Conservation (phyloP, 2,797 vertebrate species). For the Semotilus atromaculatus region DNA sequence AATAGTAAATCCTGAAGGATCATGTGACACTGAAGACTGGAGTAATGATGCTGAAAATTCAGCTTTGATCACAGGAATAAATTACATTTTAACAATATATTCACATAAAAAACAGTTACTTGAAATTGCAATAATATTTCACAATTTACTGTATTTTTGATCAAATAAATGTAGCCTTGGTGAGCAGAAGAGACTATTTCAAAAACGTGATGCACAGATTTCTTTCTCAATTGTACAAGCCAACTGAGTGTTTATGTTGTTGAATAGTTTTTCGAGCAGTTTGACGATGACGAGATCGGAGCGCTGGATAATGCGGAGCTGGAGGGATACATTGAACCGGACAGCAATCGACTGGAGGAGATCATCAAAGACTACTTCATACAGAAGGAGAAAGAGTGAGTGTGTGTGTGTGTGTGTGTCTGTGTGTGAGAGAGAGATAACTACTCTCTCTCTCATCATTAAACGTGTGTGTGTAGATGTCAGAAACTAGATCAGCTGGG, state of each 20-base stretch:
- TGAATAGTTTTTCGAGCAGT: slow-evolving; percentile 92
- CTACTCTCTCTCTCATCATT: background rate
- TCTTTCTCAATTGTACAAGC: background rate
- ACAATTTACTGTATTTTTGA: background rate
- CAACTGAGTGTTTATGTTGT: slow-evolving; percentile 19
- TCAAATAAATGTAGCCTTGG: background rate
- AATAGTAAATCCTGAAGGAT: background rate
- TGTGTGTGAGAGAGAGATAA: background rate
- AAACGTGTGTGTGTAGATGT: slow-evolving; percentile 59
- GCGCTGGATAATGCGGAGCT: slow-evolving; percentile 93
- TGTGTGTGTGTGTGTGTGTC: background rate
- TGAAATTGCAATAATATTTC: background rate
- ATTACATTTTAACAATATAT: too few species aligned
- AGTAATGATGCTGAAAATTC: too few species aligned
- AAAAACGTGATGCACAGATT: background rate
- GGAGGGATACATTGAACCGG: slow-evolving; percentile 88
- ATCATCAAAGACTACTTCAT: slow-evolving; percentile 91
- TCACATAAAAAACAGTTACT: too few species aligned
- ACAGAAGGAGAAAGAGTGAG: slow-evolving; percentile 90
- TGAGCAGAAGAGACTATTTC: background rate
- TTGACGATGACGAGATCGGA: slow-evolving; percentile 96
- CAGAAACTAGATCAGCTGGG: slow-evolving; percentile 80
- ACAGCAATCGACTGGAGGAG: slow-evolving; percentile 86
- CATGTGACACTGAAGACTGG: background rate
- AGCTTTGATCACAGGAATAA: too few species aligned